Conservation (phyloP, 1,140 invertebrate genomes). For the Zaprionus davidi region DNA sequence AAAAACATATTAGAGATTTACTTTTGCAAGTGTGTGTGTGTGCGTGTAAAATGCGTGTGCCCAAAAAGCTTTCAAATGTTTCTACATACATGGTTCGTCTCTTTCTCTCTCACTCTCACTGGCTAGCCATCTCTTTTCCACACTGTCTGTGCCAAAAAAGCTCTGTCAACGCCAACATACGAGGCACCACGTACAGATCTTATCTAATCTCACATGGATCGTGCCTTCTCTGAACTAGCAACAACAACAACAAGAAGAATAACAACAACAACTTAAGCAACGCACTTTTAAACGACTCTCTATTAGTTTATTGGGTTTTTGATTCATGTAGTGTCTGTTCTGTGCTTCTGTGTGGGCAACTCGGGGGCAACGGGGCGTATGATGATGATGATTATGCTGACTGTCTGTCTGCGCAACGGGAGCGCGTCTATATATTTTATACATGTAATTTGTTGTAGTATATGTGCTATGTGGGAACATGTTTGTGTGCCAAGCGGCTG, state of each 20-base stretch:
- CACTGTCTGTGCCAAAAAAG: constrained; percentile 18
- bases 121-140: not conserved
- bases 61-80: constrained; percentile 26
- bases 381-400: constrained; percentile 24
- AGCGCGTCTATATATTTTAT: constrained; percentile 8
- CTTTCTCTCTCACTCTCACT: constrained; percentile 13
- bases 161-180: constrained; percentile 43
- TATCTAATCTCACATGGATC: constrained; percentile 74
- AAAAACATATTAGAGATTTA: constrained; percentile 24
- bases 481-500: constrained; percentile 22
- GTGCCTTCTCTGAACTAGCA: constrained; percentile 66
- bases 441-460: constrained; percentile 1
- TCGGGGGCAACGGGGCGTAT: constrained; percentile 8
- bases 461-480: constrained; percentile 32
- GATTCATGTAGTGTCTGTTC: constrained; percentile 27
- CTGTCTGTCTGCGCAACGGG: constrained; percentile 14
- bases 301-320: constrained; percentile 46
- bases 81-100: constrained; percentile 4
- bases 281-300: constrained; percentile 52
- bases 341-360: not conserved
- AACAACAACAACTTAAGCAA: constrained; percentile 31
- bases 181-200: constrained; percentile 33
- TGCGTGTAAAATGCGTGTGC: constrained; percentile 34
- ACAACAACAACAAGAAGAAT: constrained; percentile 29
- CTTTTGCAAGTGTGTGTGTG: constrained; percentile 16